Conservation (phyloP, 2,888 invertebrate genomes). For the Drosophila falleni region DNA sequence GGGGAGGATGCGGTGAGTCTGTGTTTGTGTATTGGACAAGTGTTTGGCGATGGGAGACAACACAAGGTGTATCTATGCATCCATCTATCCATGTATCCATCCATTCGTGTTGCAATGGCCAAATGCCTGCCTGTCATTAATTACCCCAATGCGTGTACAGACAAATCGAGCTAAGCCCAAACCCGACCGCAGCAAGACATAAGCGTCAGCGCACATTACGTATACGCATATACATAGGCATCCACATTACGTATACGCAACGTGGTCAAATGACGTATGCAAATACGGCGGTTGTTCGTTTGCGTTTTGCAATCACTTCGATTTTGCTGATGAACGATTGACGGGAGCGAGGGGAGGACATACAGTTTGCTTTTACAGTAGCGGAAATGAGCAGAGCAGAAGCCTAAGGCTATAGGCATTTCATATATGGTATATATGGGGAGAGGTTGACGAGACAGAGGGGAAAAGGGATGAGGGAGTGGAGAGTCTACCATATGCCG, state of each 20-base stretch:
- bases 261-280: conserved; percentile 29
- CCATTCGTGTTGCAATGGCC: conserved; percentile 12
- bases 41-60: conserved; percentile 34
- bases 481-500: conserved; percentile 58
- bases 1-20: neutral
- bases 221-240: neutral
- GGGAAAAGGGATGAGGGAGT: conserved; percentile 20
- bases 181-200: conserved; percentile 56
- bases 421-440: conserved; percentile 21
- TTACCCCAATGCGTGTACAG: conserved; percentile 49
- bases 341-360: conserved; percentile 9
- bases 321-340: conserved; percentile 36
- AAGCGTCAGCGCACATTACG: conserved; percentile 37
- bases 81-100: too few species aligned
- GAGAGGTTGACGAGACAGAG: neutral
- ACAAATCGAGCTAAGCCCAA: conserved; percentile 58
- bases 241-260: conserved; percentile 15
- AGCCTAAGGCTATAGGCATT: conserved; percentile 47
- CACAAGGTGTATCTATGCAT: conserved; percentile 17
- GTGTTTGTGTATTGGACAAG: conserved; percentile 44
- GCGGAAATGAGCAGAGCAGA: conserved; percentile 65
- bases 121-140: conserved; percentile 66
- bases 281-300: conserved; percentile 30
- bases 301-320: conserved; percentile 58
- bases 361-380: conserved; percentile 52